Evolutionary conservation across 2,888 invertebrate genomes (phyloP).

Genomic region (Trachelus stipa): DNA sequence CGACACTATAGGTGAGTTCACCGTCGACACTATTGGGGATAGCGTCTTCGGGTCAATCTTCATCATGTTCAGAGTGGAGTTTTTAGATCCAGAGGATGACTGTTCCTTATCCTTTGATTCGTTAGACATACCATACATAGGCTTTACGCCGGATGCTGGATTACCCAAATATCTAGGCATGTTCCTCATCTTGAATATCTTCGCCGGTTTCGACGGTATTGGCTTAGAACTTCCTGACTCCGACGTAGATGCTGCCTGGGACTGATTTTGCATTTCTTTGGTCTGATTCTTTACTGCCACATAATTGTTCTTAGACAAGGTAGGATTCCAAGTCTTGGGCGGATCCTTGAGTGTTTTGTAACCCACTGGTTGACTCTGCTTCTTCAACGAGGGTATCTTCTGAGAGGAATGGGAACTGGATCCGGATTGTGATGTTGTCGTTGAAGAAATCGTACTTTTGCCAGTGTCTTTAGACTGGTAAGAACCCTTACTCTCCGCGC

Average conservation of each 20-base stretch:
- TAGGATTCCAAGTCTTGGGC: slow-evolving; percentile 74
- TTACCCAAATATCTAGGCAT: slow-evolving; percentile 71
- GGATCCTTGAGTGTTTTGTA: slow-evolving; percentile 73
- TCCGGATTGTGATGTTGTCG: slow-evolving; percentile 25
- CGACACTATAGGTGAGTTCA: slow-evolving; percentile 57
- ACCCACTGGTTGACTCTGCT: slow-evolving; percentile 63
- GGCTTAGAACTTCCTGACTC: slow-evolving; percentile 39
- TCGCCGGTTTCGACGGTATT: slow-evolving; percentile 67
- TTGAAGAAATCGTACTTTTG: slow-evolving; percentile 18
- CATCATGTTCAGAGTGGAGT: slow-evolving; percentile 55
- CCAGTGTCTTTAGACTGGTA: slow-evolving; percentile 23
- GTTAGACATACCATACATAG: slow-evolving; percentile 70
- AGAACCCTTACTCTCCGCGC: slow-evolving; percentile 33
- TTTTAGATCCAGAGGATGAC: slow-evolving; percentile 32
- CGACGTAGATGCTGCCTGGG: slow-evolving; percentile 32
- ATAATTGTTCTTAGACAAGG: slow-evolving; percentile 68
- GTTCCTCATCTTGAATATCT: slow-evolving; percentile 72
- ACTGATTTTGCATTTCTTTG: slow-evolving; percentile 50
- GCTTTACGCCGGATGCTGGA: slow-evolving; percentile 73
- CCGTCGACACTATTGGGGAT: slow-evolving; percentile 66
- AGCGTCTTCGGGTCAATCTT: slow-evolving; percentile 73
- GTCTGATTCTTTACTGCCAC: slow-evolving; percentile 60
- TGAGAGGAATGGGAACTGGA: slow-evolving; percentile 34
- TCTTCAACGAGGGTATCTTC: slow-evolving; percentile 31
- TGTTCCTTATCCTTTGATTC: slow-evolving; percentile 60